phyloP scores from a whole-genome alignment of 2,113 vertebrate species.

The Drymodes brunneopygia region DNA sequence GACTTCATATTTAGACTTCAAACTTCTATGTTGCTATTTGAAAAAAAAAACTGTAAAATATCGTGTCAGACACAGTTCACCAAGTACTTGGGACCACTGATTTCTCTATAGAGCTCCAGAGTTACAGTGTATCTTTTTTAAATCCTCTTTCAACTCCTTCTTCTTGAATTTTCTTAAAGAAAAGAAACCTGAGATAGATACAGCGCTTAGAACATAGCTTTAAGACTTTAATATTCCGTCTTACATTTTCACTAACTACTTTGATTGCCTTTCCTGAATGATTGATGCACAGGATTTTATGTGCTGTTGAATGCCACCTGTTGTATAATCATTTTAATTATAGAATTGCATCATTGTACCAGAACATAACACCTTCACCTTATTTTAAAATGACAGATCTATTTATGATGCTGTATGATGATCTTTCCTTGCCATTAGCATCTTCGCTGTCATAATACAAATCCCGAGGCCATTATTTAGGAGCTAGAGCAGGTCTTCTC shows the following conservation, averaged over 20 bases:
- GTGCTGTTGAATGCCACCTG: conserved; percentile 44
- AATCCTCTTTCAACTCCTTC: neutral
- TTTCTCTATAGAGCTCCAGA: neutral
- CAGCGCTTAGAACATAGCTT: neutral
- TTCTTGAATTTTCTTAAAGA: neutral
- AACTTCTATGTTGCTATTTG: neutral
- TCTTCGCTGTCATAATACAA: neutral
- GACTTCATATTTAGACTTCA: neutral
- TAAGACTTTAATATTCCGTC: neutral
- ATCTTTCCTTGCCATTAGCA: neutral
- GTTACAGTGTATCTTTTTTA: neutral
- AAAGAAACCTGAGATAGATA: neutral
- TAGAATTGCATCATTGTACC: neutral
- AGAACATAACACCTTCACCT: neutral
- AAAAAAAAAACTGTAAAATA: neutral
- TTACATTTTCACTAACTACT: conserved; percentile 29
- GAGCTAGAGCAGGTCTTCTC: neutral
- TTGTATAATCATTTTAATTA: conserved; percentile 64
- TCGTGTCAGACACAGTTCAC: neutral
- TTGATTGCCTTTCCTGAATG: conserved; percentile 54
- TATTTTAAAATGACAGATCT: conserved; percentile 51
- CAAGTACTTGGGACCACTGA: neutral
- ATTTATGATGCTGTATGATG: neutral
- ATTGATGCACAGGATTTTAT: conserved; percentile 52
- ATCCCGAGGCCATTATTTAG: neutral